Evolutionary conservation across 2,113 vertebrate genomes (phyloP).

Genomic region (Sander lucioperca): DNA sequence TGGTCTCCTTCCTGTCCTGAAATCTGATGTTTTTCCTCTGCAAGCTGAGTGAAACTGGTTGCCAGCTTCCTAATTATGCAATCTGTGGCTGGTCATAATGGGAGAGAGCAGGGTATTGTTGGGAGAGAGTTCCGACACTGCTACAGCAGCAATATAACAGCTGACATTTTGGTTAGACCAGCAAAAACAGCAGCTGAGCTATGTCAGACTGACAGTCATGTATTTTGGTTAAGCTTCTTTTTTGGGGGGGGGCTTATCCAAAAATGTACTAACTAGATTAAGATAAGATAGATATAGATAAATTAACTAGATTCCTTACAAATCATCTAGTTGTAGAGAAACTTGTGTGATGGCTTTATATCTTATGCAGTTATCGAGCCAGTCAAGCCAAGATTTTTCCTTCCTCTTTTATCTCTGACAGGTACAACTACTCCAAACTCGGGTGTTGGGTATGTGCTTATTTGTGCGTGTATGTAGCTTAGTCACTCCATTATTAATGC

Average conservation of each 20-base stretch:
- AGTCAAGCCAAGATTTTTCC: constrained; percentile 21
- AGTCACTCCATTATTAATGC: constrained; percentile 77
- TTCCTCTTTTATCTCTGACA: constrained; percentile 30
- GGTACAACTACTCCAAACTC: constrained; percentile 26
- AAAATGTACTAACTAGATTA: background rate
- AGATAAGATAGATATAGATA: too few species aligned
- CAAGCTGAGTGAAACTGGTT: constrained; percentile 16
- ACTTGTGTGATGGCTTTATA: background rate
- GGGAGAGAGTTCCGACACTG: constrained; percentile 31
- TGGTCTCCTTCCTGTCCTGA: background rate
- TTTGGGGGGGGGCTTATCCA: background rate
- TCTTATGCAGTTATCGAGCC: background rate
- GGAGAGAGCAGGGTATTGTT: constrained; percentile 29
- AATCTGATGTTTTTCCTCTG: constrained; percentile 24
- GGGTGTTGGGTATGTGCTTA: constrained; percentile 4
- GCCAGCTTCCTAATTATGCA: constrained; percentile 42
- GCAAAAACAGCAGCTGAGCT: constrained; percentile 29
- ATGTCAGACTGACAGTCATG: constrained; percentile 1
- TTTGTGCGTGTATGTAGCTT: constrained; percentile 23
- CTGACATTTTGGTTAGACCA: constrained; percentile 44
- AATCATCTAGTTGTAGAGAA: background rate
- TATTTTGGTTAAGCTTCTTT: constrained; percentile 47
- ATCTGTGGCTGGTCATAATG: constrained; percentile 28
- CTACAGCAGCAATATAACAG: constrained; percentile 21
- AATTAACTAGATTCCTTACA: background rate